Evolutionary conservation across 2,113 vertebrate genomes (phyloP), one percentile per base, ranked within the genome.

Genomic region (Protomyctophum bolini): DNA sequence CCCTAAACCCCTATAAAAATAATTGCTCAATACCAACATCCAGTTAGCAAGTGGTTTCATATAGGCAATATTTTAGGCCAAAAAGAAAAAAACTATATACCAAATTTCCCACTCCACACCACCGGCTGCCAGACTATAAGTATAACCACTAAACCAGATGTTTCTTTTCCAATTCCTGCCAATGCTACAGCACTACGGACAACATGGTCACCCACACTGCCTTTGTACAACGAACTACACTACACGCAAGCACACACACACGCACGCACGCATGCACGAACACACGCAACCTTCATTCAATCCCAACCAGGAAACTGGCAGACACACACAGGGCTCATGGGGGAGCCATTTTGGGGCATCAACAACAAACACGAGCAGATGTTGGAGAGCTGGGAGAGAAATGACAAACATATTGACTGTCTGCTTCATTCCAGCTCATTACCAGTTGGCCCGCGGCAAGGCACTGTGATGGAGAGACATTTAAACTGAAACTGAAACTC

Each of bases 331-430:
- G 51, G 80, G 73, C 84, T 83, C 76, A 81, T 66, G 71, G 85
- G 21, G 85, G 84, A 84, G 76, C 65, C 78, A 78, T 88, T 88
- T 89, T 81, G 76, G 77, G 75, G 77, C 80, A 88, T 83, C 77
- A 76, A 81, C 77, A 83, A 88, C 75, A 87, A 90, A 90, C 84
- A 88, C 81, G 21, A 21, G 21, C 86, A 87, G 85, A 90, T 85
- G 86, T 86, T 21, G 76, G 66, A 87, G 72, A 87, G 52, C 68
- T 21, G 21, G 72, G 69, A 88, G 84, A 87, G 70, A 82, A 86
- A 83, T 86, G 82, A 77, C 87, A 84, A 86, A 82, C 83, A 86
- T 87, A 85, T 83, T 85, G 75, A 85, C 72, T 81, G 69, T 77
- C 73, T 57, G 81, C 85, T 85, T 83, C 81, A 87, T 86, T 86